A percentile compares a stretch with the other conserved stretches of the same genome.
Evolutionary conservation across 64 coral and sea anemone species (phyloP).

Genomic region (Acropora tenuis): DNA sequence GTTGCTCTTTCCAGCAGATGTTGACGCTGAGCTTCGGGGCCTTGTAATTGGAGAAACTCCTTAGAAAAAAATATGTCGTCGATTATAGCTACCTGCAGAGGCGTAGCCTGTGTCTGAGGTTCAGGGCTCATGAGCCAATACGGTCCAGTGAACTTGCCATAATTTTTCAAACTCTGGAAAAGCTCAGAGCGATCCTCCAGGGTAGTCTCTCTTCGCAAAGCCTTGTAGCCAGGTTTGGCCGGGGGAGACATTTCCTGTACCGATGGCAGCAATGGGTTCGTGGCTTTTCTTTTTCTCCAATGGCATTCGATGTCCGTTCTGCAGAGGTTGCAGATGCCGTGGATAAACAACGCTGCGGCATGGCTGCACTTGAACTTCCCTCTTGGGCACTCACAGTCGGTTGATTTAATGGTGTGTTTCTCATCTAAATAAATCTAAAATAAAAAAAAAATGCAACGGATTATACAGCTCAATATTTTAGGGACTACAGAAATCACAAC

Average conservation of each 20-base stretch:
- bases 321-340: too few relatives aligned
- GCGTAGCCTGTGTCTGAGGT: neutral
- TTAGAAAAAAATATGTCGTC: conserved; percentile 39
- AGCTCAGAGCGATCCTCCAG: conserved; percentile 18
- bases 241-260: conserved; percentile 52
- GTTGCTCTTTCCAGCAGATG: conserved; percentile 29
- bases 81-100: conserved; percentile 9
- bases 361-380: too few relatives aligned
- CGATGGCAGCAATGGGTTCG: neutral
- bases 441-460: neutral
- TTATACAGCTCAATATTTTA: neutral
- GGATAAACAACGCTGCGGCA: too few relatives aligned
- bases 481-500: neutral
- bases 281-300: conserved; percentile 1
- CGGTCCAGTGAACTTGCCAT: too few relatives aligned
- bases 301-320: too few relatives aligned
- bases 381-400: conserved; percentile 47
- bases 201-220: conserved; percentile 5
- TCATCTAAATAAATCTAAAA: conserved; percentile 46
- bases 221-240: conserved; percentile 14
- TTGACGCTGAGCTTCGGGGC: conserved; percentile 1
- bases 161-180: neutral
- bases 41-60: conserved; percentile 23
- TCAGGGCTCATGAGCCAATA: conserved; percentile 18
- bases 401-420: conserved; percentile 13